Evolutionary conservation across 2,888 invertebrate species (phyloP).

Genomic region (Yponomeuta evonymella): DNA sequence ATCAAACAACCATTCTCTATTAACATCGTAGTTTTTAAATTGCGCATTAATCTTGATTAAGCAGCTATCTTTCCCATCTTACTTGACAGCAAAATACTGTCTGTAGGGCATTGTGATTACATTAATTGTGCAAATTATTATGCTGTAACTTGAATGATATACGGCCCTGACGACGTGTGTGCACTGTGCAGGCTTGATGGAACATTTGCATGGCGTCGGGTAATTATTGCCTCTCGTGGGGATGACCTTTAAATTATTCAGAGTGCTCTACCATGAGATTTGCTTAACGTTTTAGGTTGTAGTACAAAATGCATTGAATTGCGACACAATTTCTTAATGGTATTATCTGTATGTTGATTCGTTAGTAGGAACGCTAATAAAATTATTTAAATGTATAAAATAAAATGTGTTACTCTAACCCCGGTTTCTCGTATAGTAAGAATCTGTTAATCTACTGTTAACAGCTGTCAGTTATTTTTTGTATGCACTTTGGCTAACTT

Average conservation of each 20-base stretch:
- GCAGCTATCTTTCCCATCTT: not conserved
- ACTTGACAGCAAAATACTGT: not conserved
- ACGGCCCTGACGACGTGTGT: not conserved
- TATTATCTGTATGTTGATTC: not conserved
- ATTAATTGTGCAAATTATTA: constrained; percentile 1
- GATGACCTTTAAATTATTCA: constrained; percentile 1
- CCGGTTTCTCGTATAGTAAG: no score
- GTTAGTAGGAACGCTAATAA: not conserved
- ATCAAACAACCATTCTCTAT: no score
- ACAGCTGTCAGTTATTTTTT: no score
- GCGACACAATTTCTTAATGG: not conserved
- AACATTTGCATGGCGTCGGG: constrained; percentile 10
- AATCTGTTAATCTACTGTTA: no score
- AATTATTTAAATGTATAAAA: not conserved
- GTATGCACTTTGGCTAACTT: no score
- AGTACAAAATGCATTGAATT: not conserved
- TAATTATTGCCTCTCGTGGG: not conserved
- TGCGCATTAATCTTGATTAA: not conserved
- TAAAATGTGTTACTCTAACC: no score
- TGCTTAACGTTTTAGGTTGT: not conserved
- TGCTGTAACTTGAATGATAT: not conserved
- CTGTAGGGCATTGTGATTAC: not conserved
- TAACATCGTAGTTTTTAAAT: not conserved
- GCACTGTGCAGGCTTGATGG: constrained; percentile 20
- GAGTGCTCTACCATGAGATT: constrained; percentile 1